Evolutionary conservation across 2,113 vertebrate genomes (phyloP).

Genomic region (Ursus arctos): DNA sequence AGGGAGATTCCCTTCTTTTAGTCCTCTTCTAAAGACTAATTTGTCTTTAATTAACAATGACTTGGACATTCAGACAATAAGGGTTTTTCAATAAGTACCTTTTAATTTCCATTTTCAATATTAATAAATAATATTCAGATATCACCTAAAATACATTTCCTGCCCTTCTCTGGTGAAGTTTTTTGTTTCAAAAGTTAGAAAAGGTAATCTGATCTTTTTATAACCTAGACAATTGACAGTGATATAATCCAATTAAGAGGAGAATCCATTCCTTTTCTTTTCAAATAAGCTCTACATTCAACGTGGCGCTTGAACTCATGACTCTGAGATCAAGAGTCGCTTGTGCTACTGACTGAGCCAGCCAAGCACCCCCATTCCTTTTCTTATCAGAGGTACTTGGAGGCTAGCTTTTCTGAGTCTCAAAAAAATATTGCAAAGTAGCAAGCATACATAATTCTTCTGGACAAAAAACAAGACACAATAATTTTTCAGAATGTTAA

Average conservation of each 20-base stretch:
- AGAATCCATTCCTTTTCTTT: not conserved
- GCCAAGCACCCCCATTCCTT: not conserved
- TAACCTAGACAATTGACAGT: not conserved
- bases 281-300: not conserved
- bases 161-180: not conserved
- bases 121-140: slow-evolving; percentile 11
- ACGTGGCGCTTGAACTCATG: not conserved
- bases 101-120: slow-evolving; percentile 2
- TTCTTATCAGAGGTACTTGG: not conserved
- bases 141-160: not conserved
- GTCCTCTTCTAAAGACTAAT: not conserved
- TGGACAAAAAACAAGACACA: not conserved
- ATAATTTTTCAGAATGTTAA: slow-evolving; percentile 16
- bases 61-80: slow-evolving; percentile 3
- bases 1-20: slow-evolving; percentile 3
- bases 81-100: not conserved
- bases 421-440: not conserved
- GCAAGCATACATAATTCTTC: not conserved
- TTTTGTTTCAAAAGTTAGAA: not conserved
- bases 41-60: not conserved
- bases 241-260: slow-evolving; percentile 9
- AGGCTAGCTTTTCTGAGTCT: not conserved
- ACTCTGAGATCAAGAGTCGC: not conserved
- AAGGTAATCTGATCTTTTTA: not conserved
- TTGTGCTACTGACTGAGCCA: not conserved